Evolutionary conservation across 1,140 invertebrate genomes (phyloP).

Genomic region (Heliconius hewitsoni): DNA sequence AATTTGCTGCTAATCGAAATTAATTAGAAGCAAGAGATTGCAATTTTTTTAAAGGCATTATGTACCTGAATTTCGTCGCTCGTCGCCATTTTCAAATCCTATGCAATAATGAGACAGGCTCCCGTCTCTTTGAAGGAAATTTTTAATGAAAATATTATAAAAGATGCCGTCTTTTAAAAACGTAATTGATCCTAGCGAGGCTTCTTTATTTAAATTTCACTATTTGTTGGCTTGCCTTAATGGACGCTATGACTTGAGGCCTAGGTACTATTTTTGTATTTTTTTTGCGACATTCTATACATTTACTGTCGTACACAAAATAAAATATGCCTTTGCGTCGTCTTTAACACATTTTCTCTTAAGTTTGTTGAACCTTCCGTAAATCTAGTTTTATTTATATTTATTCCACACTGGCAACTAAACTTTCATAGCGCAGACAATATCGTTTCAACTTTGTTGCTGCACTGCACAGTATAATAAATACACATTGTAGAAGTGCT

Average conservation of each 20-base stretch:
- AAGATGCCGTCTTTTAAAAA: constrained; percentile 63
- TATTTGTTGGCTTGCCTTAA: constrained; percentile 47
- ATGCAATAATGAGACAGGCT: constrained; percentile 70
- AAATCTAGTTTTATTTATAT: constrained; percentile 22
- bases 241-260: constrained; percentile 41
- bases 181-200: constrained; percentile 61
- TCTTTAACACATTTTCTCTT: constrained; percentile 29
- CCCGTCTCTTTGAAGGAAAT: constrained; percentile 60
- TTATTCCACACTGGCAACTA: not conserved
- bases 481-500: not conserved
- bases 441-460: not conserved
- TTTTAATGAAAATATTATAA: constrained; percentile 74
- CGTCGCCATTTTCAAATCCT: constrained; percentile 60
- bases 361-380: not conserved
- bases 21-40: constrained; percentile 45
- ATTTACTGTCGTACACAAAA: constrained; percentile 28
- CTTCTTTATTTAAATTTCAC: constrained; percentile 50
- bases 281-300: constrained; percentile 36
- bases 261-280: constrained; percentile 38
- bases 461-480: not conserved
- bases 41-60: constrained; percentile 52
- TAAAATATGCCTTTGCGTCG: constrained; percentile 29
- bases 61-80: constrained; percentile 55
- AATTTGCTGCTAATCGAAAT: constrained; percentile 3
- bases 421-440: not conserved